A percentile compares a stretch with the other conserved stretches of the same genome.
phyloP scores from a whole-genome alignment of 1,140 invertebrate genomes.

The Asbolus verrucosus region DNA sequence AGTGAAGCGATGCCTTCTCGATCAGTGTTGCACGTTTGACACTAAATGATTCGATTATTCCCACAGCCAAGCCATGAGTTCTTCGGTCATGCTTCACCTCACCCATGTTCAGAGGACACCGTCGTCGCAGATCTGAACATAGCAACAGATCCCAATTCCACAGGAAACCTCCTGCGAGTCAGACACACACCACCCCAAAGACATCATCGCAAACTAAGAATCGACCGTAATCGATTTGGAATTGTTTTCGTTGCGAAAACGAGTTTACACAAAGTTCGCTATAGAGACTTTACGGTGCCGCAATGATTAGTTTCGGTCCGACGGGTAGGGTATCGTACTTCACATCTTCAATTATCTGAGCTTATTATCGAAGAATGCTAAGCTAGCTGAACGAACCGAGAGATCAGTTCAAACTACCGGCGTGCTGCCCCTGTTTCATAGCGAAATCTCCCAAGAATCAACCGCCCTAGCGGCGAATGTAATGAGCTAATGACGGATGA shows the following conservation, averaged over 20 bases:
- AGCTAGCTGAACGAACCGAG: slow-evolving; percentile 32
- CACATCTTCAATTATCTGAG: slow-evolving; percentile 43
- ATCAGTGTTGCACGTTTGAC: slow-evolving; percentile 41
- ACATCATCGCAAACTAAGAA: not conserved
- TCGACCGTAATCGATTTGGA: too few species aligned
- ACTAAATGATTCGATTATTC: slow-evolving; percentile 45
- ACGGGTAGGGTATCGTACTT: slow-evolving; percentile 36
- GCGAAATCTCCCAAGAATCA: slow-evolving; percentile 3
- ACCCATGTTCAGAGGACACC: slow-evolving; percentile 31
- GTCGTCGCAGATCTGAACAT: slow-evolving; percentile 21
- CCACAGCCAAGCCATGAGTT: slow-evolving; percentile 32
- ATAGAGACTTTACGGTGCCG: slow-evolving; percentile 31
- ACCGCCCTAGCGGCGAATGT: too few species aligned
- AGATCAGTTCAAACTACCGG: slow-evolving; percentile 23
- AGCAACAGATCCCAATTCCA: slow-evolving; percentile 16
- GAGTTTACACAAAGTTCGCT: too few species aligned
- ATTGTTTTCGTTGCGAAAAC: too few species aligned
- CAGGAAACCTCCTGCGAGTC: too few species aligned
- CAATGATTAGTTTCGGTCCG: slow-evolving; percentile 44
- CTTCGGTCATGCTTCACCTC: slow-evolving; percentile 34
- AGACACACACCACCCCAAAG: too few species aligned
- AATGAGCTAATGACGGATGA: too few species aligned
- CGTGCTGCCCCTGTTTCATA: slow-evolving; percentile 23
- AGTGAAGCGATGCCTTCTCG: slow-evolving; percentile 5
- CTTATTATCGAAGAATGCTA: slow-evolving; percentile 46